A percentile compares a stretch with the other conserved stretches of the same genome.
Evolutionary conservation across 2,888 invertebrate genomes (phyloP).

Genomic region (Ariolimax columbianus): DNA sequence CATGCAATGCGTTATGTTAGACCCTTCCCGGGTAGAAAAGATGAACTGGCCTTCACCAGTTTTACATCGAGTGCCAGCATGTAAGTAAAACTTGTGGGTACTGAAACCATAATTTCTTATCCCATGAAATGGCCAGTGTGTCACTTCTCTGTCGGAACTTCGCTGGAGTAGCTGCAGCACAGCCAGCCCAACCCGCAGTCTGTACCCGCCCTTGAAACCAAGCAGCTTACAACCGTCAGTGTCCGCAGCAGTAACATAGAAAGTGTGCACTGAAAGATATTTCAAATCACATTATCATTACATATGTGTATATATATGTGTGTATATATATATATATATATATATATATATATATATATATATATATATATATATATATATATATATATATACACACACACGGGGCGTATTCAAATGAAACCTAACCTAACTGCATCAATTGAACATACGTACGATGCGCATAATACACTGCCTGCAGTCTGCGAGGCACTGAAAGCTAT

Average conservation of each 20-base stretch:
- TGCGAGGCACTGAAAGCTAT: no score
- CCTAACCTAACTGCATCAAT: no score
- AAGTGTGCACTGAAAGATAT: conserved; percentile 28
- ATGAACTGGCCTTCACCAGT: conserved; percentile 67
- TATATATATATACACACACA: background rate
- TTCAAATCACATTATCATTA: background rate
- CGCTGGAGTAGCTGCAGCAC: background rate
- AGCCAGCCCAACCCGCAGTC: background rate
- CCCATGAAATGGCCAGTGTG: conserved; percentile 68
- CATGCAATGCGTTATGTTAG: conserved; percentile 54
- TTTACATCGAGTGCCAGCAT: conserved; percentile 74
- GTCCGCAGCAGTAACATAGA: conserved; percentile 16
- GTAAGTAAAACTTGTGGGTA: conserved; percentile 68
- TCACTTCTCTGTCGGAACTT: background rate
- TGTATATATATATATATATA: background rate
- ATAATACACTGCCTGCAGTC: no score
- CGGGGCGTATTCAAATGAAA: no score
- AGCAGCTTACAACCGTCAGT: conserved; percentile 20
- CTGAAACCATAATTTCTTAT: conserved; percentile 71
- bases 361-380: background rate
- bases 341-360: background rate
- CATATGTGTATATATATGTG: background rate
- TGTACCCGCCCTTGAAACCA: conserved; percentile 17
- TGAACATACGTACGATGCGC: no score
- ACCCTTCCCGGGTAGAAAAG: conserved; percentile 56